Conservation (phyloP, 2,113 vertebrate species). For the Gnathonemus longibarbis region DNA sequence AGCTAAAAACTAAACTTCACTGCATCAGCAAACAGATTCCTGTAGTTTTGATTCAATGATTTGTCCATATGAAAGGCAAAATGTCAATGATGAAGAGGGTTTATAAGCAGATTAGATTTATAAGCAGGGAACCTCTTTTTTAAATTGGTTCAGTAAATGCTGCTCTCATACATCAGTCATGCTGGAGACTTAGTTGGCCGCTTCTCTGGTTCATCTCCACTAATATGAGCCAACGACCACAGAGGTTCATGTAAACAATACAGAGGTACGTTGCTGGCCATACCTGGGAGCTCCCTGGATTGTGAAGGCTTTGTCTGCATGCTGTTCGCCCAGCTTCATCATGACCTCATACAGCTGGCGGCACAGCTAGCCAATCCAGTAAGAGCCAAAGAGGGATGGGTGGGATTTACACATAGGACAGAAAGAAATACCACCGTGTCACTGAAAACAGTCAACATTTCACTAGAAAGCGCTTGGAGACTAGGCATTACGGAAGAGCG, state of each 20-base stretch:
- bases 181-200: not conserved
- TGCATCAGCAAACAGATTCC: not conserved
- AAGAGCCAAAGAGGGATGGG: not conserved
- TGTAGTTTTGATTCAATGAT: not conserved
- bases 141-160: not conserved
- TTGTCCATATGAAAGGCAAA: not conserved
- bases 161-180: not conserved
- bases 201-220: not conserved
- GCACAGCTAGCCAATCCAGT: constrained; percentile 67
- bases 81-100: not conserved
- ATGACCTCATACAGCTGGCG: constrained; percentile 93
- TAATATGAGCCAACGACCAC: not conserved
- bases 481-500: too few species aligned
- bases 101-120: not conserved
- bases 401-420: not conserved
- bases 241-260: not conserved
- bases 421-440: not conserved
- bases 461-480: not conserved
- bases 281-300: constrained; percentile 97
- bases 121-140: not conserved
- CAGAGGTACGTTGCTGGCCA: not conserved
- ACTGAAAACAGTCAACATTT: not conserved
- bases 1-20: not conserved
- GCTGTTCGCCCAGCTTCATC: constrained; percentile 86
- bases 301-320: constrained; percentile 94